Evolutionary conservation across 2,797 vertebrate species (phyloP).

Genomic region (Danio albolineatus): DNA sequence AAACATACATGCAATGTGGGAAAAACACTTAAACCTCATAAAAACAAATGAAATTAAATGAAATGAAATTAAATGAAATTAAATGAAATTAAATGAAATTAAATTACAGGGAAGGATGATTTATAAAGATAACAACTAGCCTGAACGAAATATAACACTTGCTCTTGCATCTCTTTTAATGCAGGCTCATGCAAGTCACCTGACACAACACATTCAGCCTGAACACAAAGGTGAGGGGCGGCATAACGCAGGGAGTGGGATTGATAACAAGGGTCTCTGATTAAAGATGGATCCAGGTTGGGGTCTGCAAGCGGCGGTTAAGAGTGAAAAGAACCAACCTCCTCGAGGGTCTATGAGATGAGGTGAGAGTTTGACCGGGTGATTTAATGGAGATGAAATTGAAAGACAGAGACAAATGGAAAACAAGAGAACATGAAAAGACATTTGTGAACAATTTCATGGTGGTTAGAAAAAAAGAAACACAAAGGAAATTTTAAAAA

Average conservation of each 20-base stretch:
- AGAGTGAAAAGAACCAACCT: conserved; percentile 80
- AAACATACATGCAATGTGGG: conserved; percentile 29
- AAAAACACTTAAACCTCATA: background rate
- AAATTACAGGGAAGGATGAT: background rate
- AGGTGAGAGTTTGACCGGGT: conserved; percentile 76
- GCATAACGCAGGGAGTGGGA: background rate
- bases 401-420: conserved; percentile 55
- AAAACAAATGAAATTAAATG: background rate
- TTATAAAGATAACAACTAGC: background rate
- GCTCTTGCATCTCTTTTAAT: background rate
- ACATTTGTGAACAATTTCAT: conserved; percentile 44
- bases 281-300: conserved; percentile 29
- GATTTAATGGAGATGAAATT: conserved; percentile 68
- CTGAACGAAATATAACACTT: background rate
- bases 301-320: conserved; percentile 46
- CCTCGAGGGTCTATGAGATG: conserved; percentile 77
- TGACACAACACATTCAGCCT: conserved; percentile 15
- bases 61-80: background rate
- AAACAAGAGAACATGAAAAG: conserved; percentile 54
- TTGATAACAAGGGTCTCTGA: conserved; percentile 14
- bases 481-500: conserved; percentile 33
- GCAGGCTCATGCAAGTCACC: conserved; percentile 40
- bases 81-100: background rate
- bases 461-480: conserved; percentile 16
- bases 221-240: conserved; percentile 2